phyloP scores from a whole-genome alignment of 1,140 invertebrate genomes.

The Drosophila ogumai region DNA sequence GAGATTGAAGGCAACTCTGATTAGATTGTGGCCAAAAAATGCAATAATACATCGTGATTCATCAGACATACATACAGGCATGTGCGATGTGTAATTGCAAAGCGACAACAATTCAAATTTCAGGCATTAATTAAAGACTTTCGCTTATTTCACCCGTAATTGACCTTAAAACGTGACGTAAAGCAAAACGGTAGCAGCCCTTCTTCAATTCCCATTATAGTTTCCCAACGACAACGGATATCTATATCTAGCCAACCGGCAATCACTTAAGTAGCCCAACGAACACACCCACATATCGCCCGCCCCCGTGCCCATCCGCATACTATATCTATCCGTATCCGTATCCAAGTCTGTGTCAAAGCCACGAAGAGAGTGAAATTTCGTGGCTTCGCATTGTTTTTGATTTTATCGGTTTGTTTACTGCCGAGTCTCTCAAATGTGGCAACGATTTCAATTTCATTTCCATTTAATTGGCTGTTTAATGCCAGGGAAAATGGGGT shows the following conservation, averaged over 20 bases:
- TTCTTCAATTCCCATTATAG: slow-evolving; percentile 24
- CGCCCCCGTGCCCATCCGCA: neutral
- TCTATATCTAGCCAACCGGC: slow-evolving; percentile 53
- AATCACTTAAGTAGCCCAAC: slow-evolving; percentile 69
- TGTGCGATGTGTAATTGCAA: slow-evolving; percentile 42
- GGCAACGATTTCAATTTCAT: slow-evolving; percentile 54
- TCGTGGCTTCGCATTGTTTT: slow-evolving; percentile 40
- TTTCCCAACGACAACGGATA: slow-evolving; percentile 58
- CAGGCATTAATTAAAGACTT: slow-evolving; percentile 51
- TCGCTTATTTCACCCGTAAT: slow-evolving; percentile 33
- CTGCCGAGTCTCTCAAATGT: slow-evolving; percentile 25
- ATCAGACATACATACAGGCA: slow-evolving; percentile 13
- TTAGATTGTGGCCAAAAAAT: slow-evolving; percentile 59
- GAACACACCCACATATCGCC: slow-evolving; percentile 62
- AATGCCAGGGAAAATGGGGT: slow-evolving; percentile 29
- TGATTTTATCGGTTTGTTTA: slow-evolving; percentile 58
- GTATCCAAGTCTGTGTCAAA: slow-evolving; percentile 15
- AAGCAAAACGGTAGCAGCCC: slow-evolving; percentile 47
- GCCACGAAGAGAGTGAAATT: slow-evolving; percentile 49
- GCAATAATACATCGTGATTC: slow-evolving; percentile 46
- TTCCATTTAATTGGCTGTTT: slow-evolving; percentile 52
- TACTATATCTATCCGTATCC: slow-evolving; percentile 4
- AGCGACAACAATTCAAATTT: slow-evolving; percentile 21
- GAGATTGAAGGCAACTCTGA: slow-evolving; percentile 8
- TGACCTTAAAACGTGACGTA: slow-evolving; percentile 73